These are phyloP conservation scores for Acanthopagrus latus DNA, from an alignment of 2,797 vertebrate genomes.

Conservation along the genomic window DNA sequence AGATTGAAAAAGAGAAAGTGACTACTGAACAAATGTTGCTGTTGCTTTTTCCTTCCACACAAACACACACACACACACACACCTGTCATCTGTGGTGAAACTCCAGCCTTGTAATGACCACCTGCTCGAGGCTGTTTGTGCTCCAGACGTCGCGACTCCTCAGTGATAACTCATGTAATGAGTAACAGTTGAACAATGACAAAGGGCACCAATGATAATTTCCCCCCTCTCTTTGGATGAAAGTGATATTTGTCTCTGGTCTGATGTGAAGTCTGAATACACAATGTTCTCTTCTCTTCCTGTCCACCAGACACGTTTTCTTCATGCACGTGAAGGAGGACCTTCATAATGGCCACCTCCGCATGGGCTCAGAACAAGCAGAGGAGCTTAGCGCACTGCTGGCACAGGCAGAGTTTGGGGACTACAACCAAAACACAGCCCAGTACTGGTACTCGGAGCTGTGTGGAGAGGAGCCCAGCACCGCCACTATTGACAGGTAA, in stretches of 20 bases:
- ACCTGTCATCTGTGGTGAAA: slow-evolving; percentile 38
- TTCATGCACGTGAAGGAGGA: slow-evolving; percentile 97
- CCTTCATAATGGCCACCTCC: slow-evolving; percentile 93
- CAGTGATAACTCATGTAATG: background rate
- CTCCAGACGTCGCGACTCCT: slow-evolving; percentile 3
- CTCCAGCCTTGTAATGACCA: slow-evolving; percentile 16
- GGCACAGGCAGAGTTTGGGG: slow-evolving; percentile 96
- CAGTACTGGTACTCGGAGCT: slow-evolving; percentile 94
- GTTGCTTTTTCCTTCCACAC: slow-evolving; percentile 16
- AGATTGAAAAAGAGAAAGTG: slow-evolving; percentile 24
- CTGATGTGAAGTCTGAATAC: too few relatives aligned
- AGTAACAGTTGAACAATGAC: background rate
- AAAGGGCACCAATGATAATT: background rate
- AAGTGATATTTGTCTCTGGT: background rate
- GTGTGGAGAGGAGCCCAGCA: slow-evolving; percentile 90
- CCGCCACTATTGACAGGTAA: slow-evolving; percentile 87
- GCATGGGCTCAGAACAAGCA: slow-evolving; percentile 92
- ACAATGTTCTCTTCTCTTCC: background rate
- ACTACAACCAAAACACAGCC: slow-evolving; percentile 98
- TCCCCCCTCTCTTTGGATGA: background rate
- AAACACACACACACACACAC: slow-evolving; percentile 8
- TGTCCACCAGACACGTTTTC: slow-evolving; percentile 90
- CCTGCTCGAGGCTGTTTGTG: slow-evolving; percentile 30
- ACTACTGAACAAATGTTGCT: background rate
- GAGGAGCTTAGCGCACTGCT: slow-evolving; percentile 94